These are phyloP conservation scores for Achroia grisella DNA, from an alignment of 1,140 invertebrate species.

Conservation along the genomic window DNA sequence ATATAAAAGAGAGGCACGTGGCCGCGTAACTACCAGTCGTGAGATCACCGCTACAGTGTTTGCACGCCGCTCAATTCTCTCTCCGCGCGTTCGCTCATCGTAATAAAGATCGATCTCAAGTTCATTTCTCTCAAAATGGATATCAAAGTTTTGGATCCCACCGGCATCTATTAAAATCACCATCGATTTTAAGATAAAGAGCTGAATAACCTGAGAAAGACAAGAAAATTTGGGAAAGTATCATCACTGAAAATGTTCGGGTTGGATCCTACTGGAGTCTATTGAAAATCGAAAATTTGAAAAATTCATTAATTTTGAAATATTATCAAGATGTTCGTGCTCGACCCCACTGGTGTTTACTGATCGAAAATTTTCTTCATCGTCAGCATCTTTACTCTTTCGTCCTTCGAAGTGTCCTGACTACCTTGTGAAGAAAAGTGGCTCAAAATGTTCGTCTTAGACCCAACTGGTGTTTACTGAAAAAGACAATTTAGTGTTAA, in stretches of 20 bases:
- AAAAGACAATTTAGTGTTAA: slow-evolving; percentile 29
- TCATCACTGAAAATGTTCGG: slow-evolving; percentile 18
- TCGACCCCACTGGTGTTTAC: slow-evolving; percentile 58
- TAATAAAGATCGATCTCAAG: slow-evolving; percentile 64
- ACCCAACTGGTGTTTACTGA: slow-evolving; percentile 54
- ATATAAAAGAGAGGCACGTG: slow-evolving; percentile 65
- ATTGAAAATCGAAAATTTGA: slow-evolving; percentile 18
- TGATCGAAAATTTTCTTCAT: slow-evolving; percentile 21
- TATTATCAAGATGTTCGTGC: slow-evolving; percentile 41
- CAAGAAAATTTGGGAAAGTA: slow-evolving; percentile 12
- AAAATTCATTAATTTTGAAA: not conserved
- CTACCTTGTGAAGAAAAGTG: slow-evolving; percentile 27
- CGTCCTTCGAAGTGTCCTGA: slow-evolving; percentile 58
- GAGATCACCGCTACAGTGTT: slow-evolving; percentile 33
- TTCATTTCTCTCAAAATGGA: slow-evolving; percentile 46
- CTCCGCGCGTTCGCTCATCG: slow-evolving; percentile 40
- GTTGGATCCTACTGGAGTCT: slow-evolving; percentile 28
- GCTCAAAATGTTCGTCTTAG: slow-evolving; percentile 49
- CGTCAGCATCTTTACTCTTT: slow-evolving; percentile 48
- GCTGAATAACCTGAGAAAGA: slow-evolving; percentile 5
- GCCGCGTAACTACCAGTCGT: slow-evolving; percentile 50
- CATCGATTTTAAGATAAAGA: not conserved
- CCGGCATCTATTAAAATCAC: slow-evolving; percentile 50
- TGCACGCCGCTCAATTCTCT: slow-evolving; percentile 32
- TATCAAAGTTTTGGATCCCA: slow-evolving; percentile 61